Evolutionary conservation across 2,797 vertebrate genomes (phyloP).

Genomic region (Xyrichtys novacula): DNA sequence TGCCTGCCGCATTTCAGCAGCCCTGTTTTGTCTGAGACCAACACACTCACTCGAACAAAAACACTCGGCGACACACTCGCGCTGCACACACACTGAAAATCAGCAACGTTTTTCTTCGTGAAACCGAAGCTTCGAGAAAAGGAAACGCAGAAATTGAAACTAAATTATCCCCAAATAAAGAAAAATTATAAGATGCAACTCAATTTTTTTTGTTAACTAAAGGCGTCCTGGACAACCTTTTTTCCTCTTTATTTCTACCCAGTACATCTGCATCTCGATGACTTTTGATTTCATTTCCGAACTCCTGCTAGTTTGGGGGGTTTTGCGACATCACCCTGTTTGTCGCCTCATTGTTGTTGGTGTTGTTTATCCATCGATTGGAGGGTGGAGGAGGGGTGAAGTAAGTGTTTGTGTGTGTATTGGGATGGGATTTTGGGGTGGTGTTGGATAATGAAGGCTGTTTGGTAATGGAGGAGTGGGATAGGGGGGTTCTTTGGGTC

Average conservation of each 20-base stretch:
- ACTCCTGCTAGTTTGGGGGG: conserved; percentile 30
- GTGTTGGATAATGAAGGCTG: conserved; percentile 65
- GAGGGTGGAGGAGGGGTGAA: conserved; percentile 62
- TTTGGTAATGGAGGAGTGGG: conserved; percentile 68
- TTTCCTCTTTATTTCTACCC: too few species aligned
- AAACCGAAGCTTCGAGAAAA: conserved; percentile 25
- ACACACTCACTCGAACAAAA: conserved; percentile 64
- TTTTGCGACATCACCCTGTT: conserved; percentile 29
- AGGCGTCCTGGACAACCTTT: neutral
- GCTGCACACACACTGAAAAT: conserved; percentile 69
- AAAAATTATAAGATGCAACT: neutral
- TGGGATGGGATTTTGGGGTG: conserved; percentile 35
- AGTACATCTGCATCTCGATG: too few species aligned
- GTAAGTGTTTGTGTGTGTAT: conserved; percentile 15
- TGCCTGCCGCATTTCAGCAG: conserved; percentile 93
- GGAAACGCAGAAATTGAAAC: conserved; percentile 5
- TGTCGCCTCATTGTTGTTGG: conserved; percentile 61
- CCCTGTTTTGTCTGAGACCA: conserved; percentile 88
- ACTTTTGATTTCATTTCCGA: neutral
- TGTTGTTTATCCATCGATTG: conserved; percentile 70
- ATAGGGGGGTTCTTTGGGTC: conserved; percentile 60
- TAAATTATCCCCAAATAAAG: neutral
- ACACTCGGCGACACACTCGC: conserved; percentile 16
- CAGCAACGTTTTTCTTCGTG: conserved; percentile 5
- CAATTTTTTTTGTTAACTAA: neutral